Percentiles rank a stretch among this genome's conserved stretches.
Conservation (phyloP, 2,888 invertebrate species). For the Leptopilina drosophilae region DNA sequence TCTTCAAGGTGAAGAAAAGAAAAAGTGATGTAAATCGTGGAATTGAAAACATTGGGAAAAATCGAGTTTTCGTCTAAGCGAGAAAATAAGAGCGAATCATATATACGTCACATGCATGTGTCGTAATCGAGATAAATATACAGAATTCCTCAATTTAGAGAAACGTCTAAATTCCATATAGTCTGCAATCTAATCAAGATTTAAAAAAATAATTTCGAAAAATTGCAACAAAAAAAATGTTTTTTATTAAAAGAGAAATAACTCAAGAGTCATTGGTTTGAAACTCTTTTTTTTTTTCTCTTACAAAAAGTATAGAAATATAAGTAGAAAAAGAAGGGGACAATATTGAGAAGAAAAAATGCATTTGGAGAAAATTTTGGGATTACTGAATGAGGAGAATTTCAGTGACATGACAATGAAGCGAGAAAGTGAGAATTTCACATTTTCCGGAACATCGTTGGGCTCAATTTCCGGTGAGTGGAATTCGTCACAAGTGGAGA, state of each 20-base stretch:
- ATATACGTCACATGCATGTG: slow-evolving; percentile 8
- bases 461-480: slow-evolving; percentile 52
- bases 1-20: too few species aligned
- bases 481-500: slow-evolving; percentile 57
- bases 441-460: slow-evolving; percentile 50
- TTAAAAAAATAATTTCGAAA: not conserved
- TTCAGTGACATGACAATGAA: slow-evolving; percentile 41
- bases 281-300: too few species aligned
- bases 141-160: not conserved
- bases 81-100: slow-evolving; percentile 2
- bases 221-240: not conserved
- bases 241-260: not conserved
- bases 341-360: slow-evolving; percentile 34
- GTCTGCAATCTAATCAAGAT: slow-evolving; percentile 10
- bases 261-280: not conserved
- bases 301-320: too few species aligned
- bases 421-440: slow-evolving; percentile 47
- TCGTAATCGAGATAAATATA: slow-evolving; percentile 30
- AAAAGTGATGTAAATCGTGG: too few species aligned
- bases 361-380: slow-evolving; percentile 54
- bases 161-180: too few species aligned
- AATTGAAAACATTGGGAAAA: too few species aligned
- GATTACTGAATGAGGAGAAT: slow-evolving; percentile 41
- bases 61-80: not conserved
- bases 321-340: too few species aligned